Base-by-base conservation (phyloP, 2,113 vertebrate species). In the Pavo muticus region DNA sequence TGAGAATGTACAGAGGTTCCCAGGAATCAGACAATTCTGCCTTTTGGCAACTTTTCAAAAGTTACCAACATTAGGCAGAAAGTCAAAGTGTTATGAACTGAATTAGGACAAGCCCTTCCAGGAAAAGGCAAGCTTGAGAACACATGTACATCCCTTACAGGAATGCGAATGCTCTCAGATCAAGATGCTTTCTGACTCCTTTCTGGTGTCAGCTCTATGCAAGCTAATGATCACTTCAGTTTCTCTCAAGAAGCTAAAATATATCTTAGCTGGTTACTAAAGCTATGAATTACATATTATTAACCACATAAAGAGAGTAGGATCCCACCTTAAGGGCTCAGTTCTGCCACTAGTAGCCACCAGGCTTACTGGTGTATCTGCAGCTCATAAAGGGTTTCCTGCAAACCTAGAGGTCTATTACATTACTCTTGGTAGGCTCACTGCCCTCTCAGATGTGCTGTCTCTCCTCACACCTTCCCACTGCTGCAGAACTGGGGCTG, bases 171-270 rank as follows among this genome's bases (percentile, higher is more conserved):
- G 68, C 21, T 88, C 85, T 88, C 78, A 90, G 59, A 90, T 83
- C 72, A 81, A 68, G 83, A 91, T 60, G 19, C n/a, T 68, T 89
- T 88, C 90, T 87, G 52, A 91, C 32, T 94, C 45, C 83, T 91
- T 90, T 93, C 75, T 91, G 75, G 35, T 93, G 86, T 90, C 92
- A 93, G 50, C 35, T 83, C 72, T 56, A 9, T 50, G 45, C 65
- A 96, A 91, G 32, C 9, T 90, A 91, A 93, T 69, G 54, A 88
- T 95, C 79, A 40, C 50, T 94, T 65, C n/a, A 30, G 79, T 71
- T 91, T 91, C 87, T 71, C 64, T 67, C 74, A 80, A 90, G 90
- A 90, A 77, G 50, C 5, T 72, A 71, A 84, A 59, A 75, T 89
- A 81, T 75, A 52, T 80, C 70, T 84, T 60, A 77, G n/a, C 15